Percentiles rank a stretch among this genome's conserved stretches.
Evolutionary conservation across 2,113 vertebrate genomes (phyloP).

Genomic region (Herpetotheres cachinnans): DNA sequence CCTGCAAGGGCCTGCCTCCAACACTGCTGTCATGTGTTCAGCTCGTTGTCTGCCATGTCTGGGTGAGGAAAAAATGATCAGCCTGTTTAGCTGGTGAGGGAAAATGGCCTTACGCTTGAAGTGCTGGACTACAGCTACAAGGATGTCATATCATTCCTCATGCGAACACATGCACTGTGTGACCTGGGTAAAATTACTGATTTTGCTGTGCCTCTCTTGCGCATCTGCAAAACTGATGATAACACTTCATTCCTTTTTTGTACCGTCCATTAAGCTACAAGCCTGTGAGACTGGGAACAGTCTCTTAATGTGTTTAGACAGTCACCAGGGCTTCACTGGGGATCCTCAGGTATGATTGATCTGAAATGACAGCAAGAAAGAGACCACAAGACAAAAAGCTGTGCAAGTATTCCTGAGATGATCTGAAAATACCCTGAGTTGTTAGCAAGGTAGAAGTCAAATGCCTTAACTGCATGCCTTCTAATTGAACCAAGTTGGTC

Average conservation of each 20-base stretch:
- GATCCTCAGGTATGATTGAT: background rate
- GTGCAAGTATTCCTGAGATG: background rate
- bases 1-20: background rate
- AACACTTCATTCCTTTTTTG: background rate
- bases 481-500: background rate
- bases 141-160: accelerated
- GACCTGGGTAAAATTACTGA: background rate
- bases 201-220: background rate
- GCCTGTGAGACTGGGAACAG: background rate
- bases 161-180: accelerated
- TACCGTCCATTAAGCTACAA: background rate
- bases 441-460: background rate
- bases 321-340: background rate
- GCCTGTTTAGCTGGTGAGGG: background rate
- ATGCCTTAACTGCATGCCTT: background rate
- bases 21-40: background rate
- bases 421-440: background rate
- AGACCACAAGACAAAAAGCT: background rate
- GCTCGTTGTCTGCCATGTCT: background rate
- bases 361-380: background rate
- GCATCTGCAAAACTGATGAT: background rate
- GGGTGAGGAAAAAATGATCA: background rate
- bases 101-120: background rate
- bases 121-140: background rate
- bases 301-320: background rate